Evolutionary conservation across 2,888 invertebrate species (phyloP).

Genomic region (Dorcus hopei): DNA sequence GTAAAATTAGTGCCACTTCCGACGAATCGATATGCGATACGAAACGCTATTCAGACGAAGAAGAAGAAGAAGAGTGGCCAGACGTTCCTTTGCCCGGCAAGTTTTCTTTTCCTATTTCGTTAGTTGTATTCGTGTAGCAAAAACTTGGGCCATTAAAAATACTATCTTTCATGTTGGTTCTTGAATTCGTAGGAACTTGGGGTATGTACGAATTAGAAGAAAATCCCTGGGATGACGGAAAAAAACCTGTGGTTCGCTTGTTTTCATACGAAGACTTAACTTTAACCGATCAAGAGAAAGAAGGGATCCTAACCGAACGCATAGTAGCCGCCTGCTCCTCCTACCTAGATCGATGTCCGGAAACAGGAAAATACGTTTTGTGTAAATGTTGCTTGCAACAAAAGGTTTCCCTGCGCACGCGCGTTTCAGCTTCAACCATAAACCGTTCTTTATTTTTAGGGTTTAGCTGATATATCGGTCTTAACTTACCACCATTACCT

Average conservation of each 20-base stretch:
- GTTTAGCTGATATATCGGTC: conserved; percentile 52
- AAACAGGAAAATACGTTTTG: conserved; percentile 53
- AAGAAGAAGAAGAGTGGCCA: too few relatives aligned
- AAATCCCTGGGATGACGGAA: conserved; percentile 29
- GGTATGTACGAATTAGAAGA: conserved; percentile 26
- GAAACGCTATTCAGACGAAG: too few relatives aligned
- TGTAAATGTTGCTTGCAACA: conserved; percentile 50
- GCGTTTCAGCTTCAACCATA: not conserved
- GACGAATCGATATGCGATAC: too few relatives aligned
- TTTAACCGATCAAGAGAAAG: conserved; percentile 35
- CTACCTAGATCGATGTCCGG: conserved; percentile 55
- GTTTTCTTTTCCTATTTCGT: too few relatives aligned
- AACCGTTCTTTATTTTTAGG: conserved; percentile 34
- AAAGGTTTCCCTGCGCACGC: conserved; percentile 5
- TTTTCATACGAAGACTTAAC: conserved; percentile 25
- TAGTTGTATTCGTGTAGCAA: too few relatives aligned
- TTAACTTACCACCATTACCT: conserved; percentile 56
- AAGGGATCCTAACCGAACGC: conserved; percentile 54
- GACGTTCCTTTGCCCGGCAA: too few relatives aligned
- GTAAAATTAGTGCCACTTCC: too few relatives aligned
- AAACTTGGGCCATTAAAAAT: too few relatives aligned
- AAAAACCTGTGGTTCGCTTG: conserved; percentile 23
- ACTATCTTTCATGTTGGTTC: too few relatives aligned
- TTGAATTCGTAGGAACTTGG: conserved; percentile 27
- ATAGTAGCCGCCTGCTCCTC: conserved; percentile 54